Percentiles rank a stretch among this genome's conserved stretches.
Evolutionary conservation across 2,888 invertebrate species (phyloP).

Genomic region (Octodonta nipae): DNA sequence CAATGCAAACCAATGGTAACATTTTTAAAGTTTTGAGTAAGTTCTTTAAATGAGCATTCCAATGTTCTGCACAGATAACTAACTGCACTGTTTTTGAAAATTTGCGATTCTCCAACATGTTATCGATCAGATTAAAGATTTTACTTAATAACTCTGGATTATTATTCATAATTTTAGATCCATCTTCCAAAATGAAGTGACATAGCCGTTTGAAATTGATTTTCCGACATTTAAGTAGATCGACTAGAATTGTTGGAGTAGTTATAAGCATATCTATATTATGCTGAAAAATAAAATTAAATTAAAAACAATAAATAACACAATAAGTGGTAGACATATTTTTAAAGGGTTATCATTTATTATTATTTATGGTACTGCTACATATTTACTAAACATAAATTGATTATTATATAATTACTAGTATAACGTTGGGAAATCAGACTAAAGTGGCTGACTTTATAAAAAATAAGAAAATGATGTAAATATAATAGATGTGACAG

Average conservation of each 20-base stretch:
- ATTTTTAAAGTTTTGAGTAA: slow-evolving; percentile 43
- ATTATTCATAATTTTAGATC: slow-evolving; percentile 47
- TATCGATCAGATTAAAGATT: slow-evolving; percentile 35
- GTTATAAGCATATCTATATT: slow-evolving; percentile 53
- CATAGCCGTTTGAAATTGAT: slow-evolving; percentile 49
- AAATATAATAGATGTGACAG: no score
- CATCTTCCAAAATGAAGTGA: slow-evolving; percentile 57
- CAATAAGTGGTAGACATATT: background rate
- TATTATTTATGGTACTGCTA: background rate
- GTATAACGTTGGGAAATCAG: no score
- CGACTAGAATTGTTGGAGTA: slow-evolving; percentile 46
- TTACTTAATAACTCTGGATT: slow-evolving; percentile 39
- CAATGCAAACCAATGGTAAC: slow-evolving; percentile 50
- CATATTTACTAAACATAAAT: background rate
- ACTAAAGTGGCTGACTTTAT: no score
- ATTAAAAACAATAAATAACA: no score
- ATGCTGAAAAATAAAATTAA: slow-evolving; percentile 21
- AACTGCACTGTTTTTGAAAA: slow-evolving; percentile 42
- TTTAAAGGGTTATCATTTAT: slow-evolving; percentile 1
- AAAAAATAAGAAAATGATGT: no score
- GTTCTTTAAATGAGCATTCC: slow-evolving; percentile 47
- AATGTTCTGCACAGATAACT: slow-evolving; percentile 46
- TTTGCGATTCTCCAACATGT: slow-evolving; percentile 35
- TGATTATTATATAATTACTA: slow-evolving; percentile 17
- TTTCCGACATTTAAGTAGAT: slow-evolving; percentile 37